phyloP scores from a whole-genome alignment of 2,888 invertebrate species.

The Drosophila cyrtoloma region DNA sequence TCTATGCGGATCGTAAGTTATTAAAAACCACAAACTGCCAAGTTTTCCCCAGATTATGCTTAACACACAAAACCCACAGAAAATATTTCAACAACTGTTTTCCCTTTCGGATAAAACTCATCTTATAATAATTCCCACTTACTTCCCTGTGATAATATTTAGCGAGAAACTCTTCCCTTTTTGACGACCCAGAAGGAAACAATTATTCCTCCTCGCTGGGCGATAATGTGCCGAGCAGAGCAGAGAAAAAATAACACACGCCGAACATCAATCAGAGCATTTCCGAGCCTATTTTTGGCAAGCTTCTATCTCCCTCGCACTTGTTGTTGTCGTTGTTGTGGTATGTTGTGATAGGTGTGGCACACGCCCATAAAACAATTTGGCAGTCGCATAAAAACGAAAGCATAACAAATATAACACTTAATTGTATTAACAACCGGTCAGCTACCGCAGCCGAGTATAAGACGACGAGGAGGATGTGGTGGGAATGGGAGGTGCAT shows the following conservation, averaged over 20 bases:
- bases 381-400: conserved; percentile 64
- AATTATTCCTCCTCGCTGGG: conserved; percentile 22
- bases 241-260: conserved; percentile 3
- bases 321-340: not conserved
- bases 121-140: not conserved
- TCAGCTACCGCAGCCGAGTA: conserved; percentile 19
- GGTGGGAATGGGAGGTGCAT: too few species aligned
- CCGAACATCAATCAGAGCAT: conserved; percentile 14
- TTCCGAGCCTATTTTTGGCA: not conserved
- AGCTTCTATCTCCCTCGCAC: not conserved
- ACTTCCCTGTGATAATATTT: not conserved
- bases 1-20: too few species aligned
- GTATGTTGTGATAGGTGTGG: conserved; percentile 51
- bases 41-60: not conserved
- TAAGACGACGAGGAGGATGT: not conserved
- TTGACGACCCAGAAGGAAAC: not conserved
- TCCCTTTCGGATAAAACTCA: not conserved
- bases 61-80: not conserved
- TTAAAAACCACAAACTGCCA: not conserved
- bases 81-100: not conserved
- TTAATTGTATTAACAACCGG: conserved; percentile 76
- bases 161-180: not conserved
- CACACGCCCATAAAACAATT: conserved; percentile 75
- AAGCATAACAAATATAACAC: conserved; percentile 74
- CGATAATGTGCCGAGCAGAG: conserved; percentile 20